phyloP scores from a whole-genome alignment of 37 sponge, comb jelly and placozoan species.

The Amphimedon queenslandica region DNA sequence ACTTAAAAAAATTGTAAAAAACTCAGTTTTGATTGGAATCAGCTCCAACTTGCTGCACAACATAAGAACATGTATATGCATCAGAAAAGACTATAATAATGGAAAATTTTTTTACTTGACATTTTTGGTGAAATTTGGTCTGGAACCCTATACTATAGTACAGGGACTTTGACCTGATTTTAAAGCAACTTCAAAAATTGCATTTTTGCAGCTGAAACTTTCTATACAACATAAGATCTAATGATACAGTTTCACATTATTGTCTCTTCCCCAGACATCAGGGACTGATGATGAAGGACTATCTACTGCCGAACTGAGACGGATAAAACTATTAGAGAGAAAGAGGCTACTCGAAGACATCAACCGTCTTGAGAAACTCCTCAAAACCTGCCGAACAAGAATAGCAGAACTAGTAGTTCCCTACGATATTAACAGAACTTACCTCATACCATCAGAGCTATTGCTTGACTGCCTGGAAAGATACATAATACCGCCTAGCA shows the following conservation, averaged over 20 bases:
- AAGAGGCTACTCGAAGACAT: constrained; percentile 6
- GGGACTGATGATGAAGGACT: neutral
- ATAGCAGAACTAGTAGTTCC: constrained; percentile 3
- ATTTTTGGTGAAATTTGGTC: too few species aligned
- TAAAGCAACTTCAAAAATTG: too few species aligned
- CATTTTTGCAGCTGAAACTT: neutral
- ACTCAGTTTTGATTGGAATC: too few species aligned
- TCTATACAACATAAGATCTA: neutral
- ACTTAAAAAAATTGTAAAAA: too few species aligned
- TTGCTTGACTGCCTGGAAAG: neutral
- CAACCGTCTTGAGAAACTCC: neutral
- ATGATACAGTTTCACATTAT: neutral
- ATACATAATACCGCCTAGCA: neutral
- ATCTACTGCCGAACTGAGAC: neutral
- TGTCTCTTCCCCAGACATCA: too few species aligned
- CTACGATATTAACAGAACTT: constrained; percentile 1
- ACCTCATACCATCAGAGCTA: constrained; percentile 4
- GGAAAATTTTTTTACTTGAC: too few species aligned
- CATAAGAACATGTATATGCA: too few species aligned
- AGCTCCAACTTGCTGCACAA: too few species aligned
- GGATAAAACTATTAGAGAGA: neutral
- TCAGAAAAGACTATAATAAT: too few species aligned
- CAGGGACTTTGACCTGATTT: neutral
- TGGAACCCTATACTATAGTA: too few species aligned
- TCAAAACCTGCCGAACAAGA: neutral